Percentiles rank a stretch among this genome's conserved stretches.
Conservation (phyloP, 1,140 invertebrate species). For the Drosophila pseudoobscura region DNA sequence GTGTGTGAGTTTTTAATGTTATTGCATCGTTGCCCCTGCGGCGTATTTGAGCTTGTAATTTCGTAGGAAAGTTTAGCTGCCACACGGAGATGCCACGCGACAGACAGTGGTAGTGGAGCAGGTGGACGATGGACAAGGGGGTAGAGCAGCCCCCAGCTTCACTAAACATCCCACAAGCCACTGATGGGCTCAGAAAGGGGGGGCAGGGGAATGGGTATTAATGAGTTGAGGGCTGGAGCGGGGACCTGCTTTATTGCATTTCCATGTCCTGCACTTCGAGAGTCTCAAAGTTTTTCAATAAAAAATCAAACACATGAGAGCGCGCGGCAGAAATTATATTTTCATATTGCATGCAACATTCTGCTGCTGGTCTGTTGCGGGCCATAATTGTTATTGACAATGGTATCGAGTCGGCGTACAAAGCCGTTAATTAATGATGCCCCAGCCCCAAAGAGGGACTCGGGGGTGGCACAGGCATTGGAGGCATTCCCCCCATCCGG, state of each 20-base stretch:
- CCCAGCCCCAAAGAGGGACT: neutral
- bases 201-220: neutral
- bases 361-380: constrained; percentile 2
- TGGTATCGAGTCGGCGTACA: constrained; percentile 18
- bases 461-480: too few relatives aligned
- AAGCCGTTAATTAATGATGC: constrained; percentile 23
- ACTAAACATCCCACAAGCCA: too few relatives aligned
- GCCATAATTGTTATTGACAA: constrained; percentile 51
- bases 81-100: constrained; percentile 28
- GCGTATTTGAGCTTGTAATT: constrained; percentile 65
- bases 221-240: neutral
- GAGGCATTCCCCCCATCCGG: too few relatives aligned
- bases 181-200: neutral
- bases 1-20: constrained; percentile 10
- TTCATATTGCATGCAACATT: constrained; percentile 15
- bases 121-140: too few relatives aligned
- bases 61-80: constrained; percentile 60
- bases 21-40: constrained; percentile 14
- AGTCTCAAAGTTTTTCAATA: constrained; percentile 65
- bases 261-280: constrained; percentile 39
- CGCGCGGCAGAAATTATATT: constrained; percentile 8
- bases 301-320: constrained; percentile 42
- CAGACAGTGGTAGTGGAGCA: neutral
- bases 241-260: constrained; percentile 47
- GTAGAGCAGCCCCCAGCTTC: too few relatives aligned